A percentile compares a stretch with the other conserved stretches of the same genome.
phyloP scores from a whole-genome alignment of 1,140 invertebrate species.

The Cotesia glomerata region DNA sequence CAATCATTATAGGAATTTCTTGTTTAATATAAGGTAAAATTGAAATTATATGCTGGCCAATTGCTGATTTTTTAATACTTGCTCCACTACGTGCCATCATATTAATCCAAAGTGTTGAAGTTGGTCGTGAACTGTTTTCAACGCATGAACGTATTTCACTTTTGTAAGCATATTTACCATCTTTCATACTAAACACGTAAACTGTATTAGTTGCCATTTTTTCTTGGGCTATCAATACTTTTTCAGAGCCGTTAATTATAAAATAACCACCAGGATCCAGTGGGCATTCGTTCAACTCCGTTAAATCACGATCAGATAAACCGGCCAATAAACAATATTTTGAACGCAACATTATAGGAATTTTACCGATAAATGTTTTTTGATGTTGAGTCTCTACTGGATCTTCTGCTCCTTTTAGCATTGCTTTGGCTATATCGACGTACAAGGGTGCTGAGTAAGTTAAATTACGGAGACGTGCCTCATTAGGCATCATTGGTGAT shows the following conservation, averaged over 20 bases:
- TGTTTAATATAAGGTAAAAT: constrained; percentile 98
- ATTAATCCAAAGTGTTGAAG: constrained; percentile 97
- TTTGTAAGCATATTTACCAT: constrained; percentile 97
- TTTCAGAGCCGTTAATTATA: constrained; percentile 95
- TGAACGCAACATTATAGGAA: constrained; percentile 98
- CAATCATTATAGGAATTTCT: constrained; percentile 99
- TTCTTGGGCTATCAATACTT: constrained; percentile 97
- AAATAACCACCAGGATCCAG: constrained; percentile 98
- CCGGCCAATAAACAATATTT: constrained; percentile 94
- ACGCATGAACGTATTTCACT: constrained; percentile 95
- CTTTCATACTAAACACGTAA: constrained; percentile 99
- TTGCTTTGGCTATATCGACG: constrained; percentile 97
- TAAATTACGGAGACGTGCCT: constrained; percentile 85
- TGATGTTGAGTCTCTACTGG: constrained; percentile 91
- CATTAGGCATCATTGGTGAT: constrained; percentile 99
- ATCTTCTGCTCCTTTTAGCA: constrained; percentile 89
- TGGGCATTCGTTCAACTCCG: constrained; percentile 98
- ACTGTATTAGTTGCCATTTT: constrained; percentile 99
- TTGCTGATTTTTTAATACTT: constrained; percentile 94
- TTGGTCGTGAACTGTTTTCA: constrained; percentile 91
- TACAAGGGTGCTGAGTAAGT: constrained; percentile 98
- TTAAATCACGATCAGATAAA: constrained; percentile 95
- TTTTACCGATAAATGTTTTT: constrained; percentile 99
- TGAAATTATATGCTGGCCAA: constrained; percentile 97
- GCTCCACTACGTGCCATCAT: constrained; percentile 96